phyloP scores from a whole-genome alignment of 1,140 invertebrate species.

The Pollicipes pollicipes region DNA sequence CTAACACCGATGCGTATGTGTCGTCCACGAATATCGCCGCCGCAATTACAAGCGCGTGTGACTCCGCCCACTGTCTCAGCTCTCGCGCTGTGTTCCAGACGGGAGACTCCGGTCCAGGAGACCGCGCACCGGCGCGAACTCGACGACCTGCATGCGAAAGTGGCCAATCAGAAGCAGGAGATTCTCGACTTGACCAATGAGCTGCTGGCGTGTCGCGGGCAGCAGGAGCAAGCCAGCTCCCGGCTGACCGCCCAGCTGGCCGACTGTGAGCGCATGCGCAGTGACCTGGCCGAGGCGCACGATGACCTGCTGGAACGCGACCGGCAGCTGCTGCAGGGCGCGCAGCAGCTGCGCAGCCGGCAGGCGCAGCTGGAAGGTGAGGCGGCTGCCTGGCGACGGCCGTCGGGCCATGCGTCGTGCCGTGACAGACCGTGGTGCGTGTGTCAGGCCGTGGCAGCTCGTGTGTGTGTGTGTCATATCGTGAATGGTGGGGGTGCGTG shows the following conservation, averaged over 20 bases:
- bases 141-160: not conserved
- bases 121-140: not conserved
- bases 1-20: too few species aligned
- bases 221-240: not conserved
- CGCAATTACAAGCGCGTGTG: too few species aligned
- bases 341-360: not conserved
- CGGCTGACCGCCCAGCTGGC: not conserved
- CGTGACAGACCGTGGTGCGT: too few species aligned
- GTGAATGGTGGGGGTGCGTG: too few species aligned
- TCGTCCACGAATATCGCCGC: too few species aligned
- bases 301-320: not conserved
- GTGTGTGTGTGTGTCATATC: too few species aligned
- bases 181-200: not conserved
- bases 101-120: too few species aligned
- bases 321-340: not conserved
- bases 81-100: too few species aligned
- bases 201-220: not conserved
- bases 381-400: too few species aligned
- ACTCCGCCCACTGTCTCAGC: too few species aligned
- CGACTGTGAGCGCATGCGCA: not conserved
- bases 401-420: too few species aligned
- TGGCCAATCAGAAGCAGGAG: not conserved
- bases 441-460: too few species aligned
- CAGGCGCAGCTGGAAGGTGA: not conserved
- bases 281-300: not conserved